Evolutionary conservation across 2,888 invertebrate species (phyloP), one percentile per base, ranked within the genome.

Genomic region (Sesia bembeciformis): DNA sequence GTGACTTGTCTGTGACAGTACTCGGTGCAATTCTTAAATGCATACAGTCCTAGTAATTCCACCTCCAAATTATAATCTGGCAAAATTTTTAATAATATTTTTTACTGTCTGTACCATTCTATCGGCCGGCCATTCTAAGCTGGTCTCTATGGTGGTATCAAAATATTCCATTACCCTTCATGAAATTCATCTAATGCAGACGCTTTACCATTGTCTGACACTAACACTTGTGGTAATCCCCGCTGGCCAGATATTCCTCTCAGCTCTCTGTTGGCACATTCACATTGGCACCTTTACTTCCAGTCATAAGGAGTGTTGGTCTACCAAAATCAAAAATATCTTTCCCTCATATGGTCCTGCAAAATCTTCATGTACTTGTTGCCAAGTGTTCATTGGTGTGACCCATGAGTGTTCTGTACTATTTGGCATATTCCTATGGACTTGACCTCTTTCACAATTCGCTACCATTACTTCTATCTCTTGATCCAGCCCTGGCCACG

Each of bases 151-250:
- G 61, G 60, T 40, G 42, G 39, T 40, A 4, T 39, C 40, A 5
- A 57, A 23, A 50, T 61, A 57, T 41, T 40, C 7, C 56, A 6
- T 40, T 39, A 55, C 59, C 58, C 3, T 8, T 41, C 5, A 51
- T 56, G 4, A 8, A 59, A 57, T 43, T 61, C 57, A 6, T 54
- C 39, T 4, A 55, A 56, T n/a, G 43, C 52, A 40, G 59, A 60
- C 41, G 54, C 46, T 23, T 40, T 39, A 3, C 60, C 60, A 54
- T 60, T 60, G 43, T 59, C 59, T 5, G 52, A 54, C 3, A 59
- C 59, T 3, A 57, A 3, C 1, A 54, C 39, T 40, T 60, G 56
- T 23, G 57, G 57, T 4, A 59, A 39, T 3, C 58, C 59, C n/a
- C 56, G 52, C 3, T 51, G 43, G 8, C 59, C 53, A 57, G 59